Conservation (phyloP, 2,797 vertebrate genomes). For the Meda fulgida region DNA sequence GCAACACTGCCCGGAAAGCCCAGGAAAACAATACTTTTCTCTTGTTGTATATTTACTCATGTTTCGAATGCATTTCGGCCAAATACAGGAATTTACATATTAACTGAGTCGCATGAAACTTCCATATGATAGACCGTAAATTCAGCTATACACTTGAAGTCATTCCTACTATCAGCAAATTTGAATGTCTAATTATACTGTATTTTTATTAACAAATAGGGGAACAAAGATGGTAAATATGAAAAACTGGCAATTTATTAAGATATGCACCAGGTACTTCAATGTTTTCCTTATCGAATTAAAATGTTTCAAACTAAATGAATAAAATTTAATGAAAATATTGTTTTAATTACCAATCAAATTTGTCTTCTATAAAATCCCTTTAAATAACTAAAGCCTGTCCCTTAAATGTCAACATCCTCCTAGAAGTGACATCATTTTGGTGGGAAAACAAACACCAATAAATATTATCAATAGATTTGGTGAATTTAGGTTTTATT, state of each 20-base stretch:
- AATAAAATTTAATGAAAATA: not conserved
- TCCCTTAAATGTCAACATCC: not conserved
- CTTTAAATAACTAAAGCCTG: not conserved
- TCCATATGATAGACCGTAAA: not conserved
- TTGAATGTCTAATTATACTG: not conserved
- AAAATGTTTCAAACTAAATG: not conserved
- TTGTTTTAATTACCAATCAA: not conserved
- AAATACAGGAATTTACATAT: slow-evolving; percentile 28
- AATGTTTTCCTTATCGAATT: not conserved
- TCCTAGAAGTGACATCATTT: not conserved
- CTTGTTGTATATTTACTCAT: slow-evolving; percentile 71
- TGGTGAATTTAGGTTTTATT: not conserved
- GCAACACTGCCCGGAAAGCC: not conserved
- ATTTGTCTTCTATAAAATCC: not conserved
- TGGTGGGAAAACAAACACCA: not conserved
- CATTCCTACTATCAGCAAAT: slow-evolving; percentile 21
- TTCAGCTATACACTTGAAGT: not conserved
- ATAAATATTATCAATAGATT: not conserved
- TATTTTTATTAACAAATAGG: not conserved
- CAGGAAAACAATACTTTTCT: slow-evolving; percentile 73
- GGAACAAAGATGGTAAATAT: not conserved
- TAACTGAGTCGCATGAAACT: slow-evolving; percentile 16
- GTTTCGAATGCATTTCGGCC: slow-evolving; percentile 68
- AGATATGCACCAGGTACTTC: not conserved
- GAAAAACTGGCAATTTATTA: not conserved